Evolutionary conservation across 2,797 vertebrate genomes (phyloP), one percentile per base, ranked within the genome.

Genomic region (Pantherophis vulpinus): DNA sequence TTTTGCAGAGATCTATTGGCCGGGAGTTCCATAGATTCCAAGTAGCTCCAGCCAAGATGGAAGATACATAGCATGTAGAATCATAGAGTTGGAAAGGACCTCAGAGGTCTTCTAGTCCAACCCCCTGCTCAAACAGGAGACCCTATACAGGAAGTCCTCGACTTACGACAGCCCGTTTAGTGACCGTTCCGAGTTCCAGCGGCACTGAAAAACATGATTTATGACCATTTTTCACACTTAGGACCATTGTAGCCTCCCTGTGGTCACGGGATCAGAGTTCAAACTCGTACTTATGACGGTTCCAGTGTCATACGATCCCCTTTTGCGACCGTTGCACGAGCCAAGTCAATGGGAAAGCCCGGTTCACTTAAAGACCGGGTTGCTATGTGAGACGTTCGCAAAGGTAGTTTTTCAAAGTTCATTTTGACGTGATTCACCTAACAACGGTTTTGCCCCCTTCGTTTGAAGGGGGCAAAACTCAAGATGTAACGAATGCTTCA

Each of bases 151-250:
- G 5, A 6, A 70, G n/a, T 70, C 66, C 66, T 70, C n/a, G 2
- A 32, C 66, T 70, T 70, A 70, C 5, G 2, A 70, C n/a, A 7
- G 29, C 5, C 10, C 2, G 5, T 32, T 70, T 16, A 32, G 5
- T 32, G 66, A 16, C 66, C 13, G 0, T 32, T 32, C 66, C 5
- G 1, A 66, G 12, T n/a, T 14, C 29, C 63, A n/a, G 25, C 2
- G 0, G 29, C 61, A 14, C 29, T 66, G 61, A 66, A 14, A 66
- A n/a, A n/a, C 0, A 0, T n/a, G 61, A 29, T 4, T 2, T 4
- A 13, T 29, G 27, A 27, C 4, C 1, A 4, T n/a, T n/a, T n/a
- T 70, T 70, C 66, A 32, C n/a, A 16, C 13, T 32, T 32, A 3
- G 0, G n/a, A 16, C n/a, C 2, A 5, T 14, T 3, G 12, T 13